A percentile compares a stretch with the other conserved stretches of the same genome.
phyloP scores from a whole-genome alignment of 2,888 invertebrate species.

The Limenitis camilla region DNA sequence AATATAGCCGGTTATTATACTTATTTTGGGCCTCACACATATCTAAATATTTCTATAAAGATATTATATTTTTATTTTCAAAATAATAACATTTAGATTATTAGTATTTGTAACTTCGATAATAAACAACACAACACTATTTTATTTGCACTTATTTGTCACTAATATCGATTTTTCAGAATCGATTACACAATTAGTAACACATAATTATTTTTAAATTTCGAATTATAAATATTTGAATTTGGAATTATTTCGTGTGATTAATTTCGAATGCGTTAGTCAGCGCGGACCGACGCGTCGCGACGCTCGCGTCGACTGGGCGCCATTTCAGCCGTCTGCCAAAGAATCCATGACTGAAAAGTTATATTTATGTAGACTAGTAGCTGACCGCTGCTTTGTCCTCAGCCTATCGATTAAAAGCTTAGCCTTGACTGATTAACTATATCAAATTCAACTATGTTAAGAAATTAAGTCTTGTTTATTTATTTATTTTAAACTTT shows the following conservation, averaged over 20 bases:
- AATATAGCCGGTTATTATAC: slow-evolving; percentile 21
- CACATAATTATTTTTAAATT: slow-evolving; percentile 14
- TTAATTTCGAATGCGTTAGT: slow-evolving; percentile 37
- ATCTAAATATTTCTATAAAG: not conserved
- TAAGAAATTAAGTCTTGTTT: no score
- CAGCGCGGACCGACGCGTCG: slow-evolving; percentile 51
- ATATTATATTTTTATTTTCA: not conserved
- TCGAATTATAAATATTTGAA: slow-evolving; percentile 10
- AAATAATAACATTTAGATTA: not conserved
- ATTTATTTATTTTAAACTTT: no score
- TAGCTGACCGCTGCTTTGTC: not conserved
- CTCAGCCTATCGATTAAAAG: not conserved
- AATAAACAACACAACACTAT: slow-evolving; percentile 1
- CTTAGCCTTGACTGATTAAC: no score
- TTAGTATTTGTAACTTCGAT: not conserved
- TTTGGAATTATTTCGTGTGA: slow-evolving; percentile 28
- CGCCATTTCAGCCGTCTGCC: slow-evolving; percentile 61
- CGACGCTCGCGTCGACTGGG: slow-evolving; percentile 60
- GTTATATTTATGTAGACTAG: slow-evolving; percentile 55
- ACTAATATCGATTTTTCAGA: not conserved
- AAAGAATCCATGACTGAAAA: slow-evolving; percentile 64
- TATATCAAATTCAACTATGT: no score
- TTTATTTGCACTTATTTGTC: not conserved
- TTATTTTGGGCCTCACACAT: slow-evolving; percentile 1
- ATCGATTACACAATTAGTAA: slow-evolving; percentile 3